Evolutionary conservation across 2,888 invertebrate genomes (phyloP).

Genomic region (Papilio gigon): DNA sequence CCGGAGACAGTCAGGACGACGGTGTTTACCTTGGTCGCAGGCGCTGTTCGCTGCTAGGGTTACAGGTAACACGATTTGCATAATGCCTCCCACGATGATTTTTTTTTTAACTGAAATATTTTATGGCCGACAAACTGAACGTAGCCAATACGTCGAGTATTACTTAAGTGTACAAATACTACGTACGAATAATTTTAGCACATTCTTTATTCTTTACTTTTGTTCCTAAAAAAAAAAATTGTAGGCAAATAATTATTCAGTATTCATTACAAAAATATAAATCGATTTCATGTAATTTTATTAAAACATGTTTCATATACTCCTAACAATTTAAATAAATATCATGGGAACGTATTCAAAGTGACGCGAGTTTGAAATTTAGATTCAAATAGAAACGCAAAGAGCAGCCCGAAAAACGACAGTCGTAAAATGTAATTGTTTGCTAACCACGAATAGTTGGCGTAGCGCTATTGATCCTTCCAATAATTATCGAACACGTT

Average conservation of each 20-base stretch:
- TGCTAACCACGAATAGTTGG: conserved; percentile 77
- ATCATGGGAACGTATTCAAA: conserved; percentile 60
- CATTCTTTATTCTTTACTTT: background rate
- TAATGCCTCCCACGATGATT: conserved; percentile 78
- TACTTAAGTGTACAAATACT: conserved; percentile 9
- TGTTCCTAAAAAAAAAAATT: too few relatives aligned
- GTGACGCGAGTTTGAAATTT: conserved; percentile 72
- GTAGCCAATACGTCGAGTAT: conserved; percentile 16
- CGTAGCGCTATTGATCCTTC: conserved; percentile 80
- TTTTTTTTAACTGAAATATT: conserved; percentile 55
- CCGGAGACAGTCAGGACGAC: conserved; percentile 63
- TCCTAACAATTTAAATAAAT: conserved; percentile 43
- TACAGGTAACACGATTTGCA: conserved; percentile 81
- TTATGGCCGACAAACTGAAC: conserved; percentile 46
- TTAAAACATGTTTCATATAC: background rate
- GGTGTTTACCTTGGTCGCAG: conserved; percentile 68
- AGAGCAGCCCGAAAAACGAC: conserved; percentile 60
- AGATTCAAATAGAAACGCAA: conserved; percentile 79
- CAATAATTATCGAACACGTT: conserved; percentile 83
- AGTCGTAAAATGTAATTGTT: conserved; percentile 77
- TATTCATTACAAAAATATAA: background rate
- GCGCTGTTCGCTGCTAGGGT: conserved; percentile 64
- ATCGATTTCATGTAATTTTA: background rate
- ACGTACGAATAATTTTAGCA: background rate
- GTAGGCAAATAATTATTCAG: background rate